Evolutionary conservation across 2,888 invertebrate genomes (phyloP).

Genomic region (Oligia latruncula): DNA sequence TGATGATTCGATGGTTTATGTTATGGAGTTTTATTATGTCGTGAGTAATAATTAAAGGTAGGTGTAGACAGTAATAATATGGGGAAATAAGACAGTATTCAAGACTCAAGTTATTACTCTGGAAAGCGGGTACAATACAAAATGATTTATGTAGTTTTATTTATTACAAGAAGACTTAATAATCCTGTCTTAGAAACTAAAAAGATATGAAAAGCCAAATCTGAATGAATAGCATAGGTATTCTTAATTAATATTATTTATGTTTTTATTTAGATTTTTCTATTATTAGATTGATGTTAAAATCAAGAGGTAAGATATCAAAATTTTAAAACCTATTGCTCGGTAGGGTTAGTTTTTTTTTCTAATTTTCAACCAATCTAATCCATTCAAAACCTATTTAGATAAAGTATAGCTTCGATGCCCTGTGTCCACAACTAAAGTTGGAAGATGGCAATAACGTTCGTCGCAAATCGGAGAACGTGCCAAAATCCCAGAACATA

Average conservation of each 20-base stretch:
- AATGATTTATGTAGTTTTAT: too few species aligned
- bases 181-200: neutral
- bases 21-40: neutral
- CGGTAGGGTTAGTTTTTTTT: neutral
- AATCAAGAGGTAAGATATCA: constrained; percentile 14
- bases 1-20: neutral
- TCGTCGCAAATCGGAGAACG: constrained; percentile 87
- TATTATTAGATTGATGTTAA: neutral
- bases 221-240: neutral
- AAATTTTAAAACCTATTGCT: neutral
- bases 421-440: constrained; percentile 92
- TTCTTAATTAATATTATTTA: neutral
- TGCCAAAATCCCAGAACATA: constrained; percentile 90
- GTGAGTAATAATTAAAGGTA: neutral
- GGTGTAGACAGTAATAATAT: neutral
- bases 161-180: neutral
- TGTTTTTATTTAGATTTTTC: neutral
- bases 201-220: neutral
- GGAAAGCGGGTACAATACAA: neutral
- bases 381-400: constrained; percentile 77
- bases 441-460: constrained; percentile 90
- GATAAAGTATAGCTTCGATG: constrained; percentile 94
- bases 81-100: neutral
- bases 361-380: constrained; percentile 13
- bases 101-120: neutral